Evolutionary conservation across 2,797 vertebrate species (phyloP), one percentile per base, ranked within the genome.

Genomic region (Anas flavirostris): DNA sequence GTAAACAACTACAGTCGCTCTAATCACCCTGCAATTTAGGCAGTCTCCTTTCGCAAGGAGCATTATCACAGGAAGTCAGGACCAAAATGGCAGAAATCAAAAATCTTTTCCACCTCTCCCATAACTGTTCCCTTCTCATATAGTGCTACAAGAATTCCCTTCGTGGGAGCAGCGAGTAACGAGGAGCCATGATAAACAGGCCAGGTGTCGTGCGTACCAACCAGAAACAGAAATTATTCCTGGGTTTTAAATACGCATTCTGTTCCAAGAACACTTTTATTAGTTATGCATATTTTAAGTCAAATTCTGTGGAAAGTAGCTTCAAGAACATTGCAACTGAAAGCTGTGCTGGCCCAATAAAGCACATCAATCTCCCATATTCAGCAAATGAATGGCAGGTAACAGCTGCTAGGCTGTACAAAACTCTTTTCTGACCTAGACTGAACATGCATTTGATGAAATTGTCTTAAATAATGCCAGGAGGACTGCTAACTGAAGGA

Each of bases 221-320:
- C 52, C 29, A 90, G 59, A 77, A 93, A 64, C 60, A 62, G 18
- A 69, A 86, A 86, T 90, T 76, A 92, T 64, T 87, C 68, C 2
- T 0, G 23, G 9, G 48, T 46, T 91, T 91, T 92, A 89, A 72
- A 92, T 53, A 69, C 41, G 41, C 31, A 64, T 26, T 31, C 46
- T 70, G 46, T 86, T 91, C 50, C 66, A 89, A 82, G 84, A 91
- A 37, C 26, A 85, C 39, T 92, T 85, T 58, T 82, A 94, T 93
- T 89, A 89, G 78, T 62, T 89, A 83, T 43, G 78, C 75, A 48
- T 91, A 91, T 91, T 91, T 91, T 58, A 75, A 82, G 91, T 66
- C 68, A 80, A 53, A 92, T 89, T 82, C 70, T 50, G 16, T 9
- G 17, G 62, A 50, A 88, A 95, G 69, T 2, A 90, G 75, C 72